phyloP scores from a whole-genome alignment of 2,888 invertebrate genomes.

The Corythucha ciliata region DNA sequence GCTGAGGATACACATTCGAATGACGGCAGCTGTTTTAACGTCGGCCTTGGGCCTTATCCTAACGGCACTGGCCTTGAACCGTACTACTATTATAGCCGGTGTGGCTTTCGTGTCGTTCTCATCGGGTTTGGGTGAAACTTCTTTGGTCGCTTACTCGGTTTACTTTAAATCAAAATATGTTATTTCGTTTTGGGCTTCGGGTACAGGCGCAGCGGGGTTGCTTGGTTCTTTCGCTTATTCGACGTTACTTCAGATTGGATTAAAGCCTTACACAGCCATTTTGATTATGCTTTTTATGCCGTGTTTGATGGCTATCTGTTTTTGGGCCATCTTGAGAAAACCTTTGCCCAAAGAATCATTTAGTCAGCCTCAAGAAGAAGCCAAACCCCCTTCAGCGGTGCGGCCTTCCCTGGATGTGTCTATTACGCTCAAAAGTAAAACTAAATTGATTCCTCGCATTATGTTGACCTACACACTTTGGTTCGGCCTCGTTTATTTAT shows the following conservation, averaged over 20 bases:
- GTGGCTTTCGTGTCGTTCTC: slow-evolving; percentile 64
- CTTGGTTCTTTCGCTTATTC: slow-evolving; percentile 63
- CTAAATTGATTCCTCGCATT: slow-evolving; percentile 9
- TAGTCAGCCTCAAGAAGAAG: slow-evolving; percentile 9
- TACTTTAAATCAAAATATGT: slow-evolving; percentile 51
- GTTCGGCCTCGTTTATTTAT: slow-evolving; percentile 64
- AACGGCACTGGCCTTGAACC: slow-evolving; percentile 54
- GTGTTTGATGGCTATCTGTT: slow-evolving; percentile 29
- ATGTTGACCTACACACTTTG: slow-evolving; percentile 57
- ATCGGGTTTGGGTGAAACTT: slow-evolving; percentile 71
- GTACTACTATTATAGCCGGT: slow-evolving; percentile 56
- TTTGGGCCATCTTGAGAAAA: slow-evolving; percentile 21
- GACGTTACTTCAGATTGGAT: slow-evolving; percentile 33
- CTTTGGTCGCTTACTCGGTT: slow-evolving; percentile 62
- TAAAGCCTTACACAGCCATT: slow-evolving; percentile 31
- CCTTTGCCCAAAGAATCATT: too few species aligned
- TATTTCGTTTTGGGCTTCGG: slow-evolving; percentile 75
- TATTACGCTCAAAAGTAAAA: slow-evolving; percentile 16
- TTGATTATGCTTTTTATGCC: slow-evolving; percentile 33
- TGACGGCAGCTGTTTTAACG: slow-evolving; percentile 49
- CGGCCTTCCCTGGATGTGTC: too few species aligned
- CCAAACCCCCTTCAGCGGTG: too few species aligned
- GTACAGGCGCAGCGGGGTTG: slow-evolving; percentile 75
- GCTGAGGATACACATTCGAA: slow-evolving; percentile 54
- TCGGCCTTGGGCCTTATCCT: slow-evolving; percentile 55